A percentile compares a stretch with the other conserved stretches of the same genome.
Conservation (phyloP, 2,888 invertebrate genomes). For the Microctonus brassicae region DNA sequence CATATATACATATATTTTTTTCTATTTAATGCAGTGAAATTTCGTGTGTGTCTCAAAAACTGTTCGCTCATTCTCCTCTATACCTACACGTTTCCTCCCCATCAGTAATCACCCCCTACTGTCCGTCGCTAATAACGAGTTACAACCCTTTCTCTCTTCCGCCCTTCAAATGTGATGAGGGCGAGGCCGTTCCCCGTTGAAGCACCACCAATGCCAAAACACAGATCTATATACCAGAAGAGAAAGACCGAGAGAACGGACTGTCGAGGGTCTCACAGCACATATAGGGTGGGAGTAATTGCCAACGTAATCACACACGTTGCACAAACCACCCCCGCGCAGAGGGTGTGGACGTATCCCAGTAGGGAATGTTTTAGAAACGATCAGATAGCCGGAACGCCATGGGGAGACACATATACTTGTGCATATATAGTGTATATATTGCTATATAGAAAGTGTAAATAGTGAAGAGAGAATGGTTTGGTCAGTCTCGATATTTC, state of each 20-base stretch:
- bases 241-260: slow-evolving; percentile 18
- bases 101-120: slow-evolving; percentile 60
- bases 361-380: slow-evolving; percentile 51
- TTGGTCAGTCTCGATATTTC: slow-evolving; percentile 14
- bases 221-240: no score
- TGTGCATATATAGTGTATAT: slow-evolving; percentile 5
- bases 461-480: slow-evolving; percentile 15
- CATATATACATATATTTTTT: no score
- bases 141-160: slow-evolving; percentile 60
- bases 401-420: slow-evolving; percentile 24
- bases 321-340: slow-evolving; percentile 56
- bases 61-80: background rate
- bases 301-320: slow-evolving; percentile 67
- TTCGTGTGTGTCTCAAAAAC: background rate
- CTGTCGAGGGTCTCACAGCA: slow-evolving; percentile 15
- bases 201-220: slow-evolving; percentile 30
- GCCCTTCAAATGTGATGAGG: slow-evolving; percentile 30
- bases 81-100: background rate
- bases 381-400: slow-evolving; percentile 52
- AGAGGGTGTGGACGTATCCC: slow-evolving; percentile 52
- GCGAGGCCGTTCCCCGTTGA: slow-evolving; percentile 39
- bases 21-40: no score
- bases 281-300: slow-evolving; percentile 61
- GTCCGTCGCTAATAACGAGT: slow-evolving; percentile 64
- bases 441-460: background rate